These are phyloP conservation scores for Buphagus erythrorhynchus DNA, from an alignment of 2,797 vertebrate species.

Conservation along the genomic window DNA sequence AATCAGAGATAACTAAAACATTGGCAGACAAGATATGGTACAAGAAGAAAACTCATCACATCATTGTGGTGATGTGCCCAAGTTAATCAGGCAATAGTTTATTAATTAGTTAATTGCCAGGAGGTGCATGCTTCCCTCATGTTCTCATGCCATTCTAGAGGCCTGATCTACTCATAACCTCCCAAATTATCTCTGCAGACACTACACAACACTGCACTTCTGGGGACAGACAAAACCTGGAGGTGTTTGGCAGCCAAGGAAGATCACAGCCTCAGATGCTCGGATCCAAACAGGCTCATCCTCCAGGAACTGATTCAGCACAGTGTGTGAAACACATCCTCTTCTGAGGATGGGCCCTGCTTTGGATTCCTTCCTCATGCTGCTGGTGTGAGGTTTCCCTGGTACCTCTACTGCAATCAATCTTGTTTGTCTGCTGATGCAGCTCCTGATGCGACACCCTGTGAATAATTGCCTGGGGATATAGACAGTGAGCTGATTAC, in stretches of 20 bases:
- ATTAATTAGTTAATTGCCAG: not conserved
- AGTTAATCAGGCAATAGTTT: not conserved
- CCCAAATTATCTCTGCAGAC: not conserved
- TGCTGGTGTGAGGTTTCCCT: not conserved
- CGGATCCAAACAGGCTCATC: not conserved
- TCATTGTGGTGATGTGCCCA: not conserved
- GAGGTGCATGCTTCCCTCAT: not conserved
- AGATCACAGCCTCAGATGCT: accelerated
- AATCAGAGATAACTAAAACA: not conserved
- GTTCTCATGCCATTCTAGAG: not conserved
- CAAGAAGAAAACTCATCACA: not conserved
- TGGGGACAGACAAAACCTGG: not conserved
- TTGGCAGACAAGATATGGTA: accelerated
- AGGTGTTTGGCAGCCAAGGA: not conserved
- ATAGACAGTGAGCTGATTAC: not conserved
- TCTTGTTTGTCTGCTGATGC: not conserved
- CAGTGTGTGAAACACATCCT: not conserved
- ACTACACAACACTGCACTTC: not conserved
- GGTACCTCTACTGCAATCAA: not conserved
- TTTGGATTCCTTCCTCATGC: not conserved
- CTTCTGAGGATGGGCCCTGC: not conserved
- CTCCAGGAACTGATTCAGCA: not conserved
- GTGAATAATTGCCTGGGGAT: not conserved
- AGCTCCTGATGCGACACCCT: not conserved
- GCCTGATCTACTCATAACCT: not conserved